phyloP scores from a whole-genome alignment of 2,888 invertebrate genomes.

The Andrena bucephala region DNA sequence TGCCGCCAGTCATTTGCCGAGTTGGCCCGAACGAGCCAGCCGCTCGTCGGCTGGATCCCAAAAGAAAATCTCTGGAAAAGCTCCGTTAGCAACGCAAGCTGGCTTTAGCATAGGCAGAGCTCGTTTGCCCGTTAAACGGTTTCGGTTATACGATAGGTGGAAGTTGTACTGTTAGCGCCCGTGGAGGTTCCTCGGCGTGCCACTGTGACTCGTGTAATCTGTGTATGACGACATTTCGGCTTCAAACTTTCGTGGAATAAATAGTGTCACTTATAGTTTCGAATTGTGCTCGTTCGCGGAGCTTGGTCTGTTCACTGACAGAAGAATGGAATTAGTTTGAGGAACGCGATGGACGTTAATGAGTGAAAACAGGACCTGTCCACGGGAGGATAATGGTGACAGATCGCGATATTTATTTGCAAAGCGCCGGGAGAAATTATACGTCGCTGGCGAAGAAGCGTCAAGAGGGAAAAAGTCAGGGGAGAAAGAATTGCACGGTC shows the following conservation, averaged over 20 bases:
- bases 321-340: background rate
- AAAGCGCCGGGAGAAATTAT: constrained; percentile 46
- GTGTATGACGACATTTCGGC: too few species aligned
- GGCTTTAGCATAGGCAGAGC: background rate
- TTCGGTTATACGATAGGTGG: background rate
- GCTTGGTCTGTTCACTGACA: background rate
- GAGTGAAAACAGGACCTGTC: background rate
- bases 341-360: background rate
- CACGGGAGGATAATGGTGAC: constrained; percentile 39
- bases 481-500: constrained; percentile 65
- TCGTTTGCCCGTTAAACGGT: background rate
- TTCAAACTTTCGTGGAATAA: too few species aligned
- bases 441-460: constrained; percentile 48
- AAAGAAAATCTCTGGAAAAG: constrained; percentile 33
- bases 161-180: background rate
- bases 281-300: background rate
- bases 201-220: background rate
- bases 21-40: constrained; percentile 7
- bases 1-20: constrained; percentile 45
- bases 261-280: background rate
- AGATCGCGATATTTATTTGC: constrained; percentile 54
- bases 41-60: background rate
- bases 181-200: background rate
- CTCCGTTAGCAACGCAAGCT: background rate
- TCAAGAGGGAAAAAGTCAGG: constrained; percentile 50